Percentiles rank a stretch among this genome's conserved stretches.
Evolutionary conservation across 2,797 vertebrate genomes (phyloP).

Genomic region (Pangasius krempfi): DNA sequence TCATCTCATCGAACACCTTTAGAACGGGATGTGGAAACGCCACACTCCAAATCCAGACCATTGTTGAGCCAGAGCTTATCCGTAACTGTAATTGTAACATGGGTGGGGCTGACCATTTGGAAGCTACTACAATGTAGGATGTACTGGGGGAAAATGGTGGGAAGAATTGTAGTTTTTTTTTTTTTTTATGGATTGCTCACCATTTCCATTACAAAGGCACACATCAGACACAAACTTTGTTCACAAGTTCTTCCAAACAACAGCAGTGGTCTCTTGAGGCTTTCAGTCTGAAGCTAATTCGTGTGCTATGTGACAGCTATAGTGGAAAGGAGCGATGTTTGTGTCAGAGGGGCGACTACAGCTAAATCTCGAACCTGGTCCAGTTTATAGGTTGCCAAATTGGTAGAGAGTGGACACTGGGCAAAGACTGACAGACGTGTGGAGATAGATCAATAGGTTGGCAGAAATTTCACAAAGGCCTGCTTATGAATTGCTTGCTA

Average conservation of each 20-base stretch:
- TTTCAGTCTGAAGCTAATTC: background rate
- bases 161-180: background rate
- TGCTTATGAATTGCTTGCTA: background rate
- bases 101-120: background rate
- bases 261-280: background rate
- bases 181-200: background rate
- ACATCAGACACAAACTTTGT: constrained; percentile 11
- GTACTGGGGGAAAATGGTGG: background rate
- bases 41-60: background rate
- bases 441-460: too few relatives aligned
- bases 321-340: background rate
- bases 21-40: background rate
- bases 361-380: background rate
- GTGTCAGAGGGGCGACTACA: background rate
- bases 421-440: background rate
- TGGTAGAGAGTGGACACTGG: background rate
- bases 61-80: constrained; percentile 9
- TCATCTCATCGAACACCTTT: constrained; percentile 10
- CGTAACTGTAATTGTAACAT: constrained; percentile 6
- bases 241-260: background rate
- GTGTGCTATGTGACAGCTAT: background rate
- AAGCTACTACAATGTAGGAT: background rate
- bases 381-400: background rate
- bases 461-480: background rate
- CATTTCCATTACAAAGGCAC: constrained; percentile 7